phyloP scores from a whole-genome alignment of 1,140 invertebrate species.

The Heliconius hewitsoni region DNA sequence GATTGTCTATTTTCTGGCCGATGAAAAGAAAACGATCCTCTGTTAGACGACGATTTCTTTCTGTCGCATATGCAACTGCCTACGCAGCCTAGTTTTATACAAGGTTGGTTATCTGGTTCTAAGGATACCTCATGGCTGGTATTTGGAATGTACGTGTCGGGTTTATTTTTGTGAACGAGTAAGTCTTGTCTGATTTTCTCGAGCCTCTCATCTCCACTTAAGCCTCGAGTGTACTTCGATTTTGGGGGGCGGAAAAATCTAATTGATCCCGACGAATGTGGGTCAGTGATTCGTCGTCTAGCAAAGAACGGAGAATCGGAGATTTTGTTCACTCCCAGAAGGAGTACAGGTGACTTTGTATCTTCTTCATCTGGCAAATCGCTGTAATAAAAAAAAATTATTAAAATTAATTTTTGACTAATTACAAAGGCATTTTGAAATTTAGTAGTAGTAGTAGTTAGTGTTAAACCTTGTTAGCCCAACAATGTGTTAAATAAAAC shows the following conservation, averaged over 20 bases:
- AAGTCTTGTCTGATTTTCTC: constrained; percentile 76
- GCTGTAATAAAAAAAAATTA: constrained; percentile 60
- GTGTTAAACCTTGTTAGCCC: constrained; percentile 12
- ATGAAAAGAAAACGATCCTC: constrained; percentile 74
- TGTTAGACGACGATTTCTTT: constrained; percentile 58
- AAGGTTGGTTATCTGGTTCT: constrained; percentile 56
- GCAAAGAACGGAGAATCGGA: constrained; percentile 71
- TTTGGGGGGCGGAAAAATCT: constrained; percentile 73
- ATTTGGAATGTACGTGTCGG: constrained; percentile 72
- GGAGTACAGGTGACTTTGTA: constrained; percentile 74
- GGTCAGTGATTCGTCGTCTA: constrained; percentile 63
- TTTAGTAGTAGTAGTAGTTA: neutral
- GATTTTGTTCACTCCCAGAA: constrained; percentile 75
- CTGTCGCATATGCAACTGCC: constrained; percentile 68
- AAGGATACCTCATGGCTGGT: constrained; percentile 57
- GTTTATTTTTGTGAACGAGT: constrained; percentile 70
- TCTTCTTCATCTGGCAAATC: constrained; percentile 76
- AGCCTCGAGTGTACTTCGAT: constrained; percentile 72
- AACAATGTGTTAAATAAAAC: constrained; percentile 28
- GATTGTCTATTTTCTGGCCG: constrained; percentile 62
- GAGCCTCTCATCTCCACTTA: constrained; percentile 71
- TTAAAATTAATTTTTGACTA: neutral
- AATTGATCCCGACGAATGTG: constrained; percentile 65
- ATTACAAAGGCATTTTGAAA: neutral
- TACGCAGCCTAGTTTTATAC: constrained; percentile 64